phyloP scores from a whole-genome alignment of 2,888 invertebrate species.

The Crioceris asparagi region DNA sequence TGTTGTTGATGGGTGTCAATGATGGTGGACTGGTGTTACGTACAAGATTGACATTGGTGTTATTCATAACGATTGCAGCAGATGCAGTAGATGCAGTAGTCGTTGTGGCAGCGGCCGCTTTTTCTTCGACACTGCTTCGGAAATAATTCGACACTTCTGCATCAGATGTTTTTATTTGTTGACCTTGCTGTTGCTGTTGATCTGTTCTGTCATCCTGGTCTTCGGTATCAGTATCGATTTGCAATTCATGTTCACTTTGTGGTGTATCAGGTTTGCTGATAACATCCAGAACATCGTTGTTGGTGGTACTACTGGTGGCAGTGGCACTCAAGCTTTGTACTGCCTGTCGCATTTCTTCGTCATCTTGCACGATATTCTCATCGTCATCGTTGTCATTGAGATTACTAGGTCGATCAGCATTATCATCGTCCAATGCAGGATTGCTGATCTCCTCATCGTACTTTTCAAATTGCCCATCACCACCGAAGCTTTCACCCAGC shows the following conservation, averaged over 20 bases:
- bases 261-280: constrained; percentile 83
- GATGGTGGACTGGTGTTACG: constrained; percentile 30
- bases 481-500: constrained; percentile 76
- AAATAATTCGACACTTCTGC: constrained; percentile 2
- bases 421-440: no score
- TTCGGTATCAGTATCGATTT: constrained; percentile 80
- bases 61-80: constrained; percentile 21
- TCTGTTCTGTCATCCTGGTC: constrained; percentile 55
- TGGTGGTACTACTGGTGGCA: constrained; percentile 66
- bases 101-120: neutral
- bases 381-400: no score
- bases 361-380: constrained; percentile 69
- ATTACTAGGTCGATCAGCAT: constrained; percentile 28
- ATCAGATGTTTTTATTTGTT: constrained; percentile 14
- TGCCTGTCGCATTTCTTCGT: constrained; percentile 75
- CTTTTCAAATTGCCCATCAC: constrained; percentile 44
- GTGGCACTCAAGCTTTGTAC: constrained; percentile 65
- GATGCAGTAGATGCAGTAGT: constrained; percentile 22
- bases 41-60: constrained; percentile 23
- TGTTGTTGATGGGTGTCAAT: constrained; percentile 32
- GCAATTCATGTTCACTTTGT: constrained; percentile 70
- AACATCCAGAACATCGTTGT: no score
- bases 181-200: no score
- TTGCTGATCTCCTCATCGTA: constrained; percentile 44
- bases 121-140: constrained; percentile 19